phyloP scores from a whole-genome alignment of 2,888 invertebrate genomes.

The Cheilosia vernalis region DNA sequence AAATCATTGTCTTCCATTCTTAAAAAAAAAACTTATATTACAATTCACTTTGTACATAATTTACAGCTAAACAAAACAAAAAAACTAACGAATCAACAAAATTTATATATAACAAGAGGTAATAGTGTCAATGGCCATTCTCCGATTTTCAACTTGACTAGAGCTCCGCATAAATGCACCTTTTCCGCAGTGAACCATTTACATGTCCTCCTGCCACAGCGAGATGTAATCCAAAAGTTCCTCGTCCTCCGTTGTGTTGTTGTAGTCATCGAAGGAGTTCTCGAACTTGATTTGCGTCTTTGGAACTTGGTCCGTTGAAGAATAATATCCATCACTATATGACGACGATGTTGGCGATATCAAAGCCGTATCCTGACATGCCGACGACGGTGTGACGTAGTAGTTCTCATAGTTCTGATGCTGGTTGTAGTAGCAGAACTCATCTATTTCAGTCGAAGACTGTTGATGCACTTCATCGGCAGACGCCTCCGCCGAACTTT shows the following conservation, averaged over 20 bases:
- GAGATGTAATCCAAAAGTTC: slow-evolving; percentile 89
- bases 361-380: slow-evolving; percentile 70
- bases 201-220: slow-evolving; percentile 82
- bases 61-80: slow-evolving; percentile 42
- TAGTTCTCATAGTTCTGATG: slow-evolving; percentile 51
- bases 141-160: slow-evolving; percentile 63
- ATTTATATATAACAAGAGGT: slow-evolving; percentile 59
- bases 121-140: slow-evolving; percentile 67
- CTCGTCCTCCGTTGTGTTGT: slow-evolving; percentile 91
- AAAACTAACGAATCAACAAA: slow-evolving; percentile 45
- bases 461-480: slow-evolving; percentile 71
- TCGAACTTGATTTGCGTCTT: slow-evolving; percentile 81
- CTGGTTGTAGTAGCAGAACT: slow-evolving; percentile 83
- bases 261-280: slow-evolving; percentile 87
- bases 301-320: slow-evolving; percentile 68
- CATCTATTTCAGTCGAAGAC: slow-evolving; percentile 50
- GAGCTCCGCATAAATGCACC: slow-evolving; percentile 19
- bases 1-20: slow-evolving; percentile 79
- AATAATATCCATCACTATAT: slow-evolving; percentile 76
- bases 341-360: slow-evolving; percentile 78
- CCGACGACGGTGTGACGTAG: slow-evolving; percentile 46
- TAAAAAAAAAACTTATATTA: slow-evolving; percentile 21
- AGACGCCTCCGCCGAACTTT: slow-evolving; percentile 73
- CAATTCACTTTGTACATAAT: slow-evolving; percentile 65
- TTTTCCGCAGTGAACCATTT: background rate